A percentile compares a stretch with the other conserved stretches of the same genome.
Conservation (phyloP, 2,888 invertebrate species). For the Hirtodrosophila confusa region DNA sequence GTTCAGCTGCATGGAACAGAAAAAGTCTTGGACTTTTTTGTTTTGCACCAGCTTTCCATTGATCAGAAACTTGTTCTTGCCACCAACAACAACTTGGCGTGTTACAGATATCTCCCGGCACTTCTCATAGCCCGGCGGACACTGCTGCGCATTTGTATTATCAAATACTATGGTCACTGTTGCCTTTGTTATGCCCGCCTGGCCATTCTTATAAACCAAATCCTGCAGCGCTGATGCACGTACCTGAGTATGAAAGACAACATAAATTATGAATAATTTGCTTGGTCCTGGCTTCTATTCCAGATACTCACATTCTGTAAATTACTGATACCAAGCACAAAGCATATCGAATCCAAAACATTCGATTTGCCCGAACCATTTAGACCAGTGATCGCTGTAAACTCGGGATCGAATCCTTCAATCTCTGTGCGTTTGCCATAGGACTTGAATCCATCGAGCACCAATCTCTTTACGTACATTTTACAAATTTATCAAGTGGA, state of each 20-base stretch:
- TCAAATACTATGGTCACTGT: slow-evolving; percentile 98
- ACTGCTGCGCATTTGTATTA: slow-evolving; percentile 91
- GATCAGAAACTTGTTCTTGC: slow-evolving; percentile 96
- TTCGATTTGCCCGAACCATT: slow-evolving; percentile 99
- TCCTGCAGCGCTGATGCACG: slow-evolving; percentile 96
- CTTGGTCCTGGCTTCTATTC: too few species aligned
- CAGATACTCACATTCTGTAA: slow-evolving; percentile 90
- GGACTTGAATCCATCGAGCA: slow-evolving; percentile 98
- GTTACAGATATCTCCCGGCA: slow-evolving; percentile 96
- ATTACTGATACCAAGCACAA: slow-evolving; percentile 97
- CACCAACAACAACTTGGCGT: slow-evolving; percentile 93
- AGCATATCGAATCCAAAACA: slow-evolving; percentile 98
- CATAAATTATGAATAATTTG: background rate
- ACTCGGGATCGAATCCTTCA: slow-evolving; percentile 95
- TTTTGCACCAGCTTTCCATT: slow-evolving; percentile 96
- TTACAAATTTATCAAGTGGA: background rate
- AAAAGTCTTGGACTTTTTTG: slow-evolving; percentile 96
- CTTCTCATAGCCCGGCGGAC: slow-evolving; percentile 96
- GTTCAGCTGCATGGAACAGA: slow-evolving; percentile 98
- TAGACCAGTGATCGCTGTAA: slow-evolving; percentile 98
- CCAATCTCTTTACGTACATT: slow-evolving; percentile 96
- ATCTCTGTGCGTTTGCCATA: slow-evolving; percentile 97
- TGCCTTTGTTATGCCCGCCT: slow-evolving; percentile 97
- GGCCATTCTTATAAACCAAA: slow-evolving; percentile 98
- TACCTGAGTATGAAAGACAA: slow-evolving; percentile 86